A percentile compares a stretch with the other conserved stretches of the same genome.
phyloP scores from a whole-genome alignment of 2,888 invertebrate species.

The Cinara cedri region DNA sequence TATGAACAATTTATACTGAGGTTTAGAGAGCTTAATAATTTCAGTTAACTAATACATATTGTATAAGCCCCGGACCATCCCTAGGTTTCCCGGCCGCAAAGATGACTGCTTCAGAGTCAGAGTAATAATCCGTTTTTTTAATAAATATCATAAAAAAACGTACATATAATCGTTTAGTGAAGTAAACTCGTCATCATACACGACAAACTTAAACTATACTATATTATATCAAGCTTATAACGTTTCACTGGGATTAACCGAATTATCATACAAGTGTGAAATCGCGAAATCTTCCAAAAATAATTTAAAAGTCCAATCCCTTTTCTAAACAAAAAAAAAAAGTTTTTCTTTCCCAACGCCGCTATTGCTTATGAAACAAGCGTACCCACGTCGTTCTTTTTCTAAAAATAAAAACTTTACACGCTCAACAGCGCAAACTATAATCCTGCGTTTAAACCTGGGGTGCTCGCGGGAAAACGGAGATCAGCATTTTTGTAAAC shows the following conservation, averaged over 20 bases:
- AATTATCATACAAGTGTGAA: slow-evolving; percentile 45
- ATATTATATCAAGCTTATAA: slow-evolving; percentile 28
- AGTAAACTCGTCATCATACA: neutral
- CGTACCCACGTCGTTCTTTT: slow-evolving; percentile 26
- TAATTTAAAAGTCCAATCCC: slow-evolving; percentile 44
- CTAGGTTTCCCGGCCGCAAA: no score
- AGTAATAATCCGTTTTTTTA: no score
- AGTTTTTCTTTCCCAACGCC: slow-evolving; percentile 19
- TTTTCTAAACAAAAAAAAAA: slow-evolving; percentile 44
- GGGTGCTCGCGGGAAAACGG: slow-evolving; percentile 26
- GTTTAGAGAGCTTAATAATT: no score
- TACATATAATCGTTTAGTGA: no score
- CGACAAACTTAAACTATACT: neutral
- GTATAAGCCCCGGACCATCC: no score
- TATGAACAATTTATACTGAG: no score
- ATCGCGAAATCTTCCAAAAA: slow-evolving; percentile 38
- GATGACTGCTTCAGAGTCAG: no score
- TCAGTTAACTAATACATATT: no score
- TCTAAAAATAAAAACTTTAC: slow-evolving; percentile 53
- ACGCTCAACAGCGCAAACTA: slow-evolving; percentile 30
- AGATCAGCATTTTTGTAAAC: slow-evolving; percentile 56
- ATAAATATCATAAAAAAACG: no score
- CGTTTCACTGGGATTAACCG: neutral
- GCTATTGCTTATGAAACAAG: slow-evolving; percentile 28
- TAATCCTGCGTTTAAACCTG: slow-evolving; percentile 52